Evolutionary conservation across 2,888 invertebrate genomes (phyloP).

Genomic region (Notodonta dromedarius): DNA sequence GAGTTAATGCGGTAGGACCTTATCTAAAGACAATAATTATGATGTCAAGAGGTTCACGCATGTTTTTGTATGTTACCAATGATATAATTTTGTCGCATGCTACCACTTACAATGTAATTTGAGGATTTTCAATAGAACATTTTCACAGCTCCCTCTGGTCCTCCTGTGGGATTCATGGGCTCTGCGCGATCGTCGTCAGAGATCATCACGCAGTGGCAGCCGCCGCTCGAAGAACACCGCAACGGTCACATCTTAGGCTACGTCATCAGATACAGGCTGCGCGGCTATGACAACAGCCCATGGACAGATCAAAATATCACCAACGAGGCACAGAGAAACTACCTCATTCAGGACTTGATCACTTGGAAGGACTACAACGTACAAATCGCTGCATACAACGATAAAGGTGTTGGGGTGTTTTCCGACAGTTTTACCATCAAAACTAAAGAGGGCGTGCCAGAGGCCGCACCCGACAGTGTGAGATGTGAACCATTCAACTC

Average conservation of each 20-base stretch:
- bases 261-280: slow-evolving; percentile 94
- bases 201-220: slow-evolving; percentile 98
- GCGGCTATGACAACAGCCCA: slow-evolving; percentile 95
- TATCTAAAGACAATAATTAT: too few relatives aligned
- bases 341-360: slow-evolving; percentile 95
- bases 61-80: background rate
- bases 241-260: slow-evolving; percentile 98
- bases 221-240: slow-evolving; percentile 96
- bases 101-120: background rate
- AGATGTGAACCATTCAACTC: slow-evolving; percentile 92
- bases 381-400: slow-evolving; percentile 98
- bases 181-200: slow-evolving; percentile 97
- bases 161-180: slow-evolving; percentile 97
- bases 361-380: slow-evolving; percentile 99
- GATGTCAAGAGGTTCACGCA: too few relatives aligned
- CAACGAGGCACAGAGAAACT: slow-evolving; percentile 96
- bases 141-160: slow-evolving; percentile 95
- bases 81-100: background rate
- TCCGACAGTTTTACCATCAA: slow-evolving; percentile 96
- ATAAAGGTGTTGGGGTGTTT: slow-evolving; percentile 97
- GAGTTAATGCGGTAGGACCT: too few relatives aligned
- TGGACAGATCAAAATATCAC: slow-evolving; percentile 97
- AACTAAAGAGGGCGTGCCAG: slow-evolving; percentile 98
- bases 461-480: slow-evolving; percentile 94
- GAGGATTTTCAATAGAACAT: background rate